A percentile compares a stretch with the other conserved stretches of the same genome.
These are phyloP conservation scores for Stenolophus ochropezus DNA, from an alignment of 2,888 invertebrate species.

Conservation along the genomic window DNA sequence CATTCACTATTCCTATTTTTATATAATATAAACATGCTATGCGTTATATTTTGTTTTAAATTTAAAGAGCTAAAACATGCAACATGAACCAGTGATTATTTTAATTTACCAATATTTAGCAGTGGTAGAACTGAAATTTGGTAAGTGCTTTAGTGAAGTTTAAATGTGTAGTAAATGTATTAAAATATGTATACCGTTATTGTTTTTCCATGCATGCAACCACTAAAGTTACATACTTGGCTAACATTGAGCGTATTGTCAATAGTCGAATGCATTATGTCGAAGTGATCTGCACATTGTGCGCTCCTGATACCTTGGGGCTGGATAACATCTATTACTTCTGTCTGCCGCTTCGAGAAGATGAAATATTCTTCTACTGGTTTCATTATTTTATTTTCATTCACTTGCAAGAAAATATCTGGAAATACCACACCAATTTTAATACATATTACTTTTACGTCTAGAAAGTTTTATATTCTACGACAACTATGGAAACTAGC, in stretches of 20 bases:
- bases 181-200: not conserved
- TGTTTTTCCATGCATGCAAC: conserved; percentile 40
- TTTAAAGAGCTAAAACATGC: not conserved
- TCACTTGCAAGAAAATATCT: conserved; percentile 92
- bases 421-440: conserved; percentile 67
- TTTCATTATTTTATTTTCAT: conserved; percentile 89
- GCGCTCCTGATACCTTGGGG: conserved; percentile 90
- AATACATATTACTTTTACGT: too few relatives aligned
- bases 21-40: too few relatives aligned
- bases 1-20: too few relatives aligned
- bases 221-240: conserved; percentile 72
- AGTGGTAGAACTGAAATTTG: conserved; percentile 4
- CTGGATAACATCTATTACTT: conserved; percentile 90
- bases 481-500: too few relatives aligned
- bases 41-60: not conserved
- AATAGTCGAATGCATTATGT: conserved; percentile 76
- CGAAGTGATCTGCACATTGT: conserved; percentile 89
- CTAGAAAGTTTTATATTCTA: too few relatives aligned
- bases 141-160: not conserved
- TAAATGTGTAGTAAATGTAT: not conserved
- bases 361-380: conserved; percentile 94
- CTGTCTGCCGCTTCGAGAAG: conserved; percentile 89
- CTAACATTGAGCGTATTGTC: conserved; percentile 78
- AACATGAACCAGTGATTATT: not conserved
- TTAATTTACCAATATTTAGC: not conserved